A percentile compares a stretch with the other conserved stretches of the same genome.
These are phyloP conservation scores for Pachymerium ferrugineum DNA, from an alignment of 2,888 invertebrate genomes.

Conservation along the genomic window DNA sequence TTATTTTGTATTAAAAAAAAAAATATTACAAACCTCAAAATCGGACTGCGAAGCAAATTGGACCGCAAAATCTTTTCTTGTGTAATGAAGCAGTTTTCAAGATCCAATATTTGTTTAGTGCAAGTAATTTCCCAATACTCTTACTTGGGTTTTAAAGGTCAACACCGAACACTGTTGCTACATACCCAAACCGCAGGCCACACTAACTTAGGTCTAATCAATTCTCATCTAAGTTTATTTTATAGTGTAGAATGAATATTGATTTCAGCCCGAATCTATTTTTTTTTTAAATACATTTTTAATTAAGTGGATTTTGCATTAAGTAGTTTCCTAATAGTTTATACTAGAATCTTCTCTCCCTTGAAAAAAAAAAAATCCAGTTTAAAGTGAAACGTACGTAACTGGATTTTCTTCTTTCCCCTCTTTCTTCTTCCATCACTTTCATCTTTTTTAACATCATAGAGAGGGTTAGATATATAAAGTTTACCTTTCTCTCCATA, in stretches of 20 bases:
- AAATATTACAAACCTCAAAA: not conserved
- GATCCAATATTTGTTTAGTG: not conserved
- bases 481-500: no score
- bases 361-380: slow-evolving; percentile 1
- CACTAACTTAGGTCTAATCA: not conserved
- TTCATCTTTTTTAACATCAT: not conserved
- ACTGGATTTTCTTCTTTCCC: not conserved
- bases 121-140: not conserved
- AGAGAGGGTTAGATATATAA: not conserved
- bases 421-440: not conserved
- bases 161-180: not conserved
- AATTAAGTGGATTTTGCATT: not conserved
- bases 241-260: not conserved
- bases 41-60: no score
- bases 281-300: not conserved
- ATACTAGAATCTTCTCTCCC: not conserved
- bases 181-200: slow-evolving; percentile 10
- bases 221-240: not conserved
- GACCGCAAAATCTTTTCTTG: not conserved
- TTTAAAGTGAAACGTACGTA: not conserved
- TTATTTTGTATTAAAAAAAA: not conserved
- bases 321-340: not conserved
- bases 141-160: not conserved
- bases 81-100: not conserved
- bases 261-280: not conserved